Evolutionary conservation across 37 sponge, comb jelly and placozoan genomes (phyloP).

Genomic region (Corticium candelabrum): DNA sequence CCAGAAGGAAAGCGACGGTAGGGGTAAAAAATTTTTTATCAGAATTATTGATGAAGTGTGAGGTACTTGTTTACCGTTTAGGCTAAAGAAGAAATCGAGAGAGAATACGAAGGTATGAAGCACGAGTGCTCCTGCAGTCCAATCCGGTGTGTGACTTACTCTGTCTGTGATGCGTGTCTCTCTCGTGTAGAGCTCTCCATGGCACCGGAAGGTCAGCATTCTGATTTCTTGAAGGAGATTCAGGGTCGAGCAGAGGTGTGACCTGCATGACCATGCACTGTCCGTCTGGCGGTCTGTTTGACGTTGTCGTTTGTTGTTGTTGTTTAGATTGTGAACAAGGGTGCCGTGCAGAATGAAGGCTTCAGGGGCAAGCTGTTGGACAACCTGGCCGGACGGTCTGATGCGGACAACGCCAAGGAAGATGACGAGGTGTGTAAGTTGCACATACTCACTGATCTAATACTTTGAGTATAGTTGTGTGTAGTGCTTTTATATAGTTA

Average conservation of each 20-base stretch:
- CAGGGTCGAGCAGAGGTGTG: background rate
- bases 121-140: background rate
- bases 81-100: background rate
- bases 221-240: background rate
- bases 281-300: too few species aligned
- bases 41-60: too few species aligned
- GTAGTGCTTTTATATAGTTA: too few species aligned
- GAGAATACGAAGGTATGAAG: background rate
- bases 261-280: background rate
- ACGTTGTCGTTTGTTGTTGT: background rate
- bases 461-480: too few species aligned
- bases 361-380: background rate
- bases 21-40: too few species aligned
- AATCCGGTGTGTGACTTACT: background rate
- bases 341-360: constrained; percentile 1
- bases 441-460: too few species aligned
- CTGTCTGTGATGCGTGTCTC: too few species aligned
- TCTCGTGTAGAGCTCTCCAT: background rate
- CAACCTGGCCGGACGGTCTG: background rate
- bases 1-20: too few species aligned
- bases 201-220: background rate
- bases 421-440: too few species aligned
- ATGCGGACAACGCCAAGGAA: too few species aligned
- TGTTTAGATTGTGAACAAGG: background rate
- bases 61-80: too few species aligned